A percentile compares a stretch with the other conserved stretches of the same genome.
These are phyloP conservation scores for Nettapus auritus DNA, from an alignment of 2,113 vertebrate genomes.

Conservation along the genomic window DNA sequence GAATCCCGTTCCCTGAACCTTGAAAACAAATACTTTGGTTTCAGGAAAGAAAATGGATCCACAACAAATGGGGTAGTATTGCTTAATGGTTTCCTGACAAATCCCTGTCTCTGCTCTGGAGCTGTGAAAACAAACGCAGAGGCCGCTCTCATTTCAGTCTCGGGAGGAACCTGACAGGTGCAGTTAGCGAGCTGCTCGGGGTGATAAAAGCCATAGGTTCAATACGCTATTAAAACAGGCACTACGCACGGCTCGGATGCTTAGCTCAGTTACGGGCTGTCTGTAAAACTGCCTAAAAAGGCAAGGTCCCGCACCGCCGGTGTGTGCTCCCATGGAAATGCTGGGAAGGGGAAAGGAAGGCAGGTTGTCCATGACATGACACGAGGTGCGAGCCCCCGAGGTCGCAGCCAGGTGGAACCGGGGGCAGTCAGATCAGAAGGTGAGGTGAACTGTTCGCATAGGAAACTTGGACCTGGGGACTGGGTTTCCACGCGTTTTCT, in stretches of 20 bases:
- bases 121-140: not conserved
- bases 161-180: conserved; percentile 59
- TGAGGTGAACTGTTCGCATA: not conserved
- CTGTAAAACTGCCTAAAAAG: not conserved
- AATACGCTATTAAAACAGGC: not conserved
- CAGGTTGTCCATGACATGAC: not conserved
- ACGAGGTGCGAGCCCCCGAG: accelerated
- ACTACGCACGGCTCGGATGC: not conserved
- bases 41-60: conserved; percentile 51
- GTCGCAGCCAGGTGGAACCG: not conserved
- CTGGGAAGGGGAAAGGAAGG: not conserved
- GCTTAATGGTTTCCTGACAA: conserved; percentile 57
- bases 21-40: conserved; percentile 33
- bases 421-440: not conserved
- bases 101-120: conserved; percentile 39
- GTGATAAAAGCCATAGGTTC: conserved; percentile 28
- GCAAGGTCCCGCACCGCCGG: not conserved
- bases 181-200: conserved; percentile 27
- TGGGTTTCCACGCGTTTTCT: not conserved
- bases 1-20: not conserved
- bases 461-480: not conserved
- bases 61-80: conserved; percentile 41
- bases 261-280: not conserved
- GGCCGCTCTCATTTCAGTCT: conserved; percentile 44
- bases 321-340: not conserved